A percentile compares a stretch with the other conserved stretches of the same genome.
Conservation (phyloP, 1,140 invertebrate genomes). For the Forficula auricularia region DNA sequence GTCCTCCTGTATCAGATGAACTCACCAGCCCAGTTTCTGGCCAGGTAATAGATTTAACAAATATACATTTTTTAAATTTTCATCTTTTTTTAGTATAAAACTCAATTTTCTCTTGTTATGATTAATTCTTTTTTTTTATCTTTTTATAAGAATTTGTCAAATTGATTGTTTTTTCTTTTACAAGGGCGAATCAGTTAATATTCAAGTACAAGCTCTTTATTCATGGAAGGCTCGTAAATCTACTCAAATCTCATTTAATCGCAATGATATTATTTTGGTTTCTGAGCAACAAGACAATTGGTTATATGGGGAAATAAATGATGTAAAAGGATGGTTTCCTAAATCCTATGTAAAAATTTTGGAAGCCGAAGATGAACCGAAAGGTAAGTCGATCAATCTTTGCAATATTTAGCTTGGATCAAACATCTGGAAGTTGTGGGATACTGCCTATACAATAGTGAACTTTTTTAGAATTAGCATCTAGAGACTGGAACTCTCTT, state of each 20-base stretch:
- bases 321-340: slow-evolving; percentile 47
- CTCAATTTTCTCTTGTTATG: too few species aligned
- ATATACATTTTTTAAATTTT: too few species aligned
- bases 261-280: slow-evolving; percentile 46
- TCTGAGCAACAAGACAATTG: slow-evolving; percentile 47
- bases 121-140: too few species aligned
- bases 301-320: slow-evolving; percentile 43
- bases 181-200: slow-evolving; percentile 19
- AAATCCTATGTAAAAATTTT: slow-evolving; percentile 46
- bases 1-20: slow-evolving; percentile 5
- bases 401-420: too few species aligned
- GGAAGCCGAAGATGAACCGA: slow-evolving; percentile 15
- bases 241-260: slow-evolving; percentile 45
- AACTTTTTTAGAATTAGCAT: too few species aligned
- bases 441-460: too few species aligned
- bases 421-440: too few species aligned
- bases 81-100: too few species aligned
- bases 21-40: slow-evolving; percentile 8
- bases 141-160: too few species aligned
- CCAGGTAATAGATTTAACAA: slow-evolving; percentile 14
- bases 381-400: too few species aligned
- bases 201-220: slow-evolving; percentile 38
- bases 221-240: slow-evolving; percentile 47
- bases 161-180: too few species aligned
- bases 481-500: too few species aligned